Evolutionary conservation across 2,113 vertebrate species (phyloP).

Genomic region (Bubo bubo): DNA sequence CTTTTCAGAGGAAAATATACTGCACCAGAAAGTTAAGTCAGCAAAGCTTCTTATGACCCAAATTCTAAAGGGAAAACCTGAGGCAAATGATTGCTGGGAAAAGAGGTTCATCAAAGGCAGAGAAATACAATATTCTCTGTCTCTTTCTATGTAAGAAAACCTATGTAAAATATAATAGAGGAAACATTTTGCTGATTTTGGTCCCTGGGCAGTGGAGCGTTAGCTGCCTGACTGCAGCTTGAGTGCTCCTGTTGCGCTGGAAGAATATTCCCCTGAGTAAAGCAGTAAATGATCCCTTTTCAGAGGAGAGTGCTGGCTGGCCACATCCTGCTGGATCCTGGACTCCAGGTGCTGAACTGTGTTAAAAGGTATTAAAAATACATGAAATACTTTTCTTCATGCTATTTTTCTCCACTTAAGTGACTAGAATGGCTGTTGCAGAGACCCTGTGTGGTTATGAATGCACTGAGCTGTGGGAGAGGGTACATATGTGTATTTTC

Average conservation of each 20-base stretch:
- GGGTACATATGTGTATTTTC: not conserved
- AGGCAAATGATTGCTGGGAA: conserved; percentile 33
- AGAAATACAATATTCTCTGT: conserved; percentile 23
- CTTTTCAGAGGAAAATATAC: conserved; percentile 14
- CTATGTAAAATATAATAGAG: not conserved
- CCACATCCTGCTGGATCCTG: not conserved
- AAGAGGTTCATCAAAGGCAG: conserved; percentile 16
- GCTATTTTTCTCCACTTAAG: not conserved
- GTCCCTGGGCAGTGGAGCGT: not conserved
- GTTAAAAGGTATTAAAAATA: conserved; percentile 5
- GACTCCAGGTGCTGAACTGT: not conserved
- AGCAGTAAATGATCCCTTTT: not conserved
- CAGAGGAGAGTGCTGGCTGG: not conserved
- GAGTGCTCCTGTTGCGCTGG: not conserved
- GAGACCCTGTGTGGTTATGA: not conserved
- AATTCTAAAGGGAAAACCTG: conserved; percentile 42
- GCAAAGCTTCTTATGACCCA: conserved; percentile 40
- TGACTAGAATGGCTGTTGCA: not conserved
- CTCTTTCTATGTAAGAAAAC: not conserved
- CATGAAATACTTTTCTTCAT: not conserved
- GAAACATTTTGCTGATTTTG: conserved; percentile 12
- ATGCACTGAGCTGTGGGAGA: not conserved
- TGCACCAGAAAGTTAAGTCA: conserved; percentile 28
- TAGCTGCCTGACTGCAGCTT: not conserved
- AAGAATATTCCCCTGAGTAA: not conserved